These are phyloP conservation scores for Mamestra configurata DNA, from an alignment of 1,140 invertebrate genomes.

Conservation along the genomic window DNA sequence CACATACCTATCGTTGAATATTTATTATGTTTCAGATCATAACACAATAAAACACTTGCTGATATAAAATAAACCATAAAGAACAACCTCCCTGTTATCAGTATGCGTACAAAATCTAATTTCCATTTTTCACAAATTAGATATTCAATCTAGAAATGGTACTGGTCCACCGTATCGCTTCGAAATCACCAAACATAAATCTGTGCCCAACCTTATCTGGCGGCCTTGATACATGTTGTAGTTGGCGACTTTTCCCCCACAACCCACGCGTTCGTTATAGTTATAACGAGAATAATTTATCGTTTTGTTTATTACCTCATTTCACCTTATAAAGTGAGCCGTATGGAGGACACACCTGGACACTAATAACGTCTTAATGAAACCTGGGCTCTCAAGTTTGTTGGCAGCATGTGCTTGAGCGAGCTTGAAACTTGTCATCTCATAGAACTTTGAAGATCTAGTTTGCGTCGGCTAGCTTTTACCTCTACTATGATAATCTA, in stretches of 20 bases:
- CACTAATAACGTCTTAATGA: slow-evolving; percentile 37
- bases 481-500: neutral
- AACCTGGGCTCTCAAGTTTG: slow-evolving; percentile 19
- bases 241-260: slow-evolving; percentile 70
- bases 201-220: slow-evolving; percentile 66
- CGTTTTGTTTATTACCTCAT: slow-evolving; percentile 50
- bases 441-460: slow-evolving; percentile 3
- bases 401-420: slow-evolving; percentile 12
- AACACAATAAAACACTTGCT: neutral
- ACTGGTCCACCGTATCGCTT: slow-evolving; percentile 50
- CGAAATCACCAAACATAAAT: slow-evolving; percentile 71
- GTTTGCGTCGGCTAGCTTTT: neutral
- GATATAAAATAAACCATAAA: slow-evolving; percentile 20
- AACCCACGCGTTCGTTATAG: slow-evolving; percentile 73
- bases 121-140: slow-evolving; percentile 38
- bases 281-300: slow-evolving; percentile 82
- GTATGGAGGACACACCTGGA: slow-evolving; percentile 33
- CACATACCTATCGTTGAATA: no score
- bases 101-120: neutral
- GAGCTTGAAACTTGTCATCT: slow-evolving; percentile 1
- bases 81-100: slow-evolving; percentile 11
- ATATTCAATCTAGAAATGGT: slow-evolving; percentile 6
- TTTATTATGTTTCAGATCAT: no score
- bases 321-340: slow-evolving; percentile 46
- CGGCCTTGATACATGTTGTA: slow-evolving; percentile 73